Evolutionary conservation across 2,113 vertebrate genomes (phyloP).

Genomic region (Pogonocichla stellata): DNA sequence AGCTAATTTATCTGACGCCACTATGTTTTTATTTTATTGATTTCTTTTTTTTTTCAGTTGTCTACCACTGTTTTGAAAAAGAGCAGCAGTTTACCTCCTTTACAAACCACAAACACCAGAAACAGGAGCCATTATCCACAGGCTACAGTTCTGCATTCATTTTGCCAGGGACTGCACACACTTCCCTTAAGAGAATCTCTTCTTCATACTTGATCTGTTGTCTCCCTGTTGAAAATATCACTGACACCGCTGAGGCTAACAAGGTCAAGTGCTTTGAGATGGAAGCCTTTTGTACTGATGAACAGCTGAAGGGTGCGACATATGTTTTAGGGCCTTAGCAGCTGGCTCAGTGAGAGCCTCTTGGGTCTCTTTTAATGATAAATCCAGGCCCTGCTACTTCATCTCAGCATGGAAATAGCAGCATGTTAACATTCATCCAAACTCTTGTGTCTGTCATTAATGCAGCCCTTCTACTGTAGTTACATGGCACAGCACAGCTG

Average conservation of each 20-base stretch:
- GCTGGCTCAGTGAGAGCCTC: constrained; percentile 65
- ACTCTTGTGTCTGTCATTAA: constrained; percentile 60
- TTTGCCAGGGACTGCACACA: not conserved
- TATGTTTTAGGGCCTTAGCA: constrained; percentile 70
- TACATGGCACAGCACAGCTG: constrained; percentile 39
- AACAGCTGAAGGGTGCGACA: constrained; percentile 70
- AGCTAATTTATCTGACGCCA: not conserved
- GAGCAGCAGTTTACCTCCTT: not conserved
- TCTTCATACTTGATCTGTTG: constrained; percentile 52
- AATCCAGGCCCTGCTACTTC: constrained; percentile 65
- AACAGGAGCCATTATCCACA: not conserved
- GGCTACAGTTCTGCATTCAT: not conserved
- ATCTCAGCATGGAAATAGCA: constrained; percentile 64
- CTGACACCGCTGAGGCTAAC: constrained; percentile 66
- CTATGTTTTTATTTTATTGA: not conserved
- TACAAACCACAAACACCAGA: not conserved
- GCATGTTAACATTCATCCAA: constrained; percentile 64
- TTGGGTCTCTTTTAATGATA: constrained; percentile 69
- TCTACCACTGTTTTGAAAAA: not conserved
- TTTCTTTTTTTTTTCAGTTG: not conserved
- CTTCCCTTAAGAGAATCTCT: constrained; percentile 38
- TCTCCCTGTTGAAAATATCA: constrained; percentile 61
- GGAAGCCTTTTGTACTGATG: constrained; percentile 65
- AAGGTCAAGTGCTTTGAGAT: constrained; percentile 72
- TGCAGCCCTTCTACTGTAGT: constrained; percentile 55